phyloP scores from a whole-genome alignment of 2,797 vertebrate genomes.

The Podarcis lilfordi region DNA sequence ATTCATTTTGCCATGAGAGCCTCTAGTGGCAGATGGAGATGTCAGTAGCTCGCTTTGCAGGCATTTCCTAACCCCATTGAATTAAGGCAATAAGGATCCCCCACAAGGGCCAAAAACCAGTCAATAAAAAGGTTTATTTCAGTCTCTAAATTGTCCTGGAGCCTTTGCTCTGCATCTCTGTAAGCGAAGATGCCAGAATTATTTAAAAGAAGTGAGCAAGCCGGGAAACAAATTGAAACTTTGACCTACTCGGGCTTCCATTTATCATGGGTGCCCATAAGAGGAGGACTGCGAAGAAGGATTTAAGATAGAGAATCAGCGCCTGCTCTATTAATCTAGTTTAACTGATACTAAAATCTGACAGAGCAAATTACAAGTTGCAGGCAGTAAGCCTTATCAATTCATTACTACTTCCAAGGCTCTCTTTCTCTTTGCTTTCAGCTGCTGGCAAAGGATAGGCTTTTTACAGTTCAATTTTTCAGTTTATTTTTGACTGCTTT shows the following conservation, averaged over 20 bases:
- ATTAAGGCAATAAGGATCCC: conserved; percentile 35
- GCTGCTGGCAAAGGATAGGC: conserved; percentile 72
- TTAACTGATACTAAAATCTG: conserved; percentile 79
- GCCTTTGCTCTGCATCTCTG: conserved; percentile 40
- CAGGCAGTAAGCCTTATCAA: conserved; percentile 73
- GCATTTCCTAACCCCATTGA: conserved; percentile 37
- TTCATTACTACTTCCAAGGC: conserved; percentile 76
- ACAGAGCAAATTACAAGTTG: conserved; percentile 75
- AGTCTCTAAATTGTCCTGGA: conserved; percentile 54
- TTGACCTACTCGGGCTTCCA: conserved; percentile 65
- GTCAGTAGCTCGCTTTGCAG: conserved; percentile 30
- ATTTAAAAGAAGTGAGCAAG: conserved; percentile 64
- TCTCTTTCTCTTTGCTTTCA: conserved; percentile 72
- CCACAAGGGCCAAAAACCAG: conserved; percentile 29
- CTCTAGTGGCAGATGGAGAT: conserved; percentile 62
- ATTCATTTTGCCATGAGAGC: conserved; percentile 68
- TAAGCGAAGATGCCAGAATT: conserved; percentile 57
- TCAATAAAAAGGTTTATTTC: conserved; percentile 60
- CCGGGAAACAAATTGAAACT: conserved; percentile 68
- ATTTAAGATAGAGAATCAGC: conserved; percentile 72
- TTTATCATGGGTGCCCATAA: conserved; percentile 62
- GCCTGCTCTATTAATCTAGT: conserved; percentile 78
- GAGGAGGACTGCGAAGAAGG: conserved; percentile 44
- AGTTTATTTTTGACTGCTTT: conserved; percentile 83
- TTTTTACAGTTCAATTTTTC: conserved; percentile 79